Base-by-base conservation (phyloP, 2,113 vertebrate species). In the Plecotus auritus region DNA sequence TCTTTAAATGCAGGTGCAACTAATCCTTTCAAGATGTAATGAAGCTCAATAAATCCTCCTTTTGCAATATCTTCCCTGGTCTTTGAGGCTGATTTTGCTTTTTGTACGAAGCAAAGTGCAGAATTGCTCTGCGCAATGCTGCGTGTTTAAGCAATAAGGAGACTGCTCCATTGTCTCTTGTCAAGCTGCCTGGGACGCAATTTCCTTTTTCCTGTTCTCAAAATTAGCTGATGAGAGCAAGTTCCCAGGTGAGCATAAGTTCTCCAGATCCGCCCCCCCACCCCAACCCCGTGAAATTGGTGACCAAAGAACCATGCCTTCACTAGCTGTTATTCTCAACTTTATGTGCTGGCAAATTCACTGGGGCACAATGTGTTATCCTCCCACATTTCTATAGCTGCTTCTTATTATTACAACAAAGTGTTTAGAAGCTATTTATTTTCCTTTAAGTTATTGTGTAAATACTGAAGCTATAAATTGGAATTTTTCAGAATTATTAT, bases 171-270 rank as follows among this genome's bases (percentile, higher is more conserved):
- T 94, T 97, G 98, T 97, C 97, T 97, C 95, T 11, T 0, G 0
- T 97, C 97, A 97, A 97, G 73, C 95, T 95, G 7, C 5, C 72
- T 97, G 98, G 97, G 95, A 93, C 80, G 94, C 97, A 98, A 98
- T 98, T 98, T 98, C 98, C 98, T 98, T 97, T 98, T 98, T 98
- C 98, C 98, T 98, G 97, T 98, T 98, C 97, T 98, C 91, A 95
- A 97, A 96, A 98, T 98, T 97, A 98, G 88, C 96, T 95, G 96
- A 97, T 97, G 98, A 98, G 95, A 98, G 95, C 95, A 96, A 90
- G 95, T 78, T 97, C 82, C 78, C 96, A 98, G 97, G 92, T 98
- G 97, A 97, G 96, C 96, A 66, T 92, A 97, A 97, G 66, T 96
- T 94, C 74, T 95, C 93, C 97, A 97, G 95, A 96, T 67, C 94